Evolutionary conservation across 2,888 invertebrate genomes (phyloP).

Genomic region (Nymphalis polychloros): DNA sequence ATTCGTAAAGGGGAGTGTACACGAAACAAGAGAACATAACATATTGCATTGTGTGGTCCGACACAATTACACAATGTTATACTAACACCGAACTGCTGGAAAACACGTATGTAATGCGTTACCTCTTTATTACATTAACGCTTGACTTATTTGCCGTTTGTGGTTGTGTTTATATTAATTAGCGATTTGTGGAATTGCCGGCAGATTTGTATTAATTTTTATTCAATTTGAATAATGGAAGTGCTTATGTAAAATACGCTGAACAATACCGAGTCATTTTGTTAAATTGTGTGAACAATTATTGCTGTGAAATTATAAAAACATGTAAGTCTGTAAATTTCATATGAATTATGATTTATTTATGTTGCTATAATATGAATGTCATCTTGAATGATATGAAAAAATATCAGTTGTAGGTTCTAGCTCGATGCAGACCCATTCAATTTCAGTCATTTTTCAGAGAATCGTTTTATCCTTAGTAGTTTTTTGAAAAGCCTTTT

Average conservation of each 20-base stretch:
- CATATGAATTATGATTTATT: too few species aligned
- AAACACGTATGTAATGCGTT: conserved; percentile 12
- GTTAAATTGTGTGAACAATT: too few species aligned
- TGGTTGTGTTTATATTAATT: conserved; percentile 4
- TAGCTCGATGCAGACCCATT: neutral
- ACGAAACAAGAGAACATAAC: conserved; percentile 25
- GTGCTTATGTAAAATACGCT: neutral
- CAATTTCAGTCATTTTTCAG: conserved; percentile 7
- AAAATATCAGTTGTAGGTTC: too few species aligned
- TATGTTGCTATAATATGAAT: too few species aligned
- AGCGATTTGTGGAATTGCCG: neutral
- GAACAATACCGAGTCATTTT: too few species aligned
- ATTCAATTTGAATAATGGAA: neutral
- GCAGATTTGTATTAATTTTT: conserved; percentile 5
- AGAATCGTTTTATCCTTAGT: conserved; percentile 19
- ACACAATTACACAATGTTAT: conserved; percentile 21
- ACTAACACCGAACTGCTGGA: conserved; percentile 7
- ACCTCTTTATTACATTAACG: neutral
- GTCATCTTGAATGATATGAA: too few species aligned
- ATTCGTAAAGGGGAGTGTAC: conserved; percentile 12
- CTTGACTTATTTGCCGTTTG: neutral
- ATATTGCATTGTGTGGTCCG: conserved; percentile 21
- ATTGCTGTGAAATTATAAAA: too few species aligned
- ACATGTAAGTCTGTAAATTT: too few species aligned
- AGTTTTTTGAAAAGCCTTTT: conserved; percentile 23